Evolutionary conservation across 2,113 vertebrate species (phyloP).

Genomic region (Plestiodon gilberti): DNA sequence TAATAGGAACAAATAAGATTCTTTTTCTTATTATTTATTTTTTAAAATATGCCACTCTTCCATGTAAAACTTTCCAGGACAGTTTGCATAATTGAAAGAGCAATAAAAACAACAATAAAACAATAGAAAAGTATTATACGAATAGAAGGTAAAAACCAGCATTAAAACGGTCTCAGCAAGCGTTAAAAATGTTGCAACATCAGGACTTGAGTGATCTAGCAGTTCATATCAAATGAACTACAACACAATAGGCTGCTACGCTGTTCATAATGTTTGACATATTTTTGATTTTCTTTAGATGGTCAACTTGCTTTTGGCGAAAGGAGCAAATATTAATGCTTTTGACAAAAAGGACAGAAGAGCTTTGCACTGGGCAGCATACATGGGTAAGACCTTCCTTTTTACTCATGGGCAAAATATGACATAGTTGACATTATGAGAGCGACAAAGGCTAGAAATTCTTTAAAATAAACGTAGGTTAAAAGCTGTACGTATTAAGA

Average conservation of each 20-base stretch:
- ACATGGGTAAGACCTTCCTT: conserved; percentile 86
- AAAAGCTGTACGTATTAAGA: background rate
- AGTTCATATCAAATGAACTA: background rate
- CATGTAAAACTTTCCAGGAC: no score
- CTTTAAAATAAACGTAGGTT: background rate
- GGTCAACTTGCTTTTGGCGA: conserved; percentile 92
- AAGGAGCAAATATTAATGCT: conserved; percentile 97
- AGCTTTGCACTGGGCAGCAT: conserved; percentile 95
- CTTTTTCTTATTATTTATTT: no score
- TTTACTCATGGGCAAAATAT: background rate
- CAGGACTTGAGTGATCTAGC: background rate
- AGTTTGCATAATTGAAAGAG: no score
- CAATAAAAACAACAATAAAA: no score
- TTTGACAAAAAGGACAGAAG: conserved; percentile 98
- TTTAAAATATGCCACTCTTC: no score
- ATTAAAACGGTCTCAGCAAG: no score
- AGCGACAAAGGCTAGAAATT: background rate
- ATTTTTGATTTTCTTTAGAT: conserved; percentile 78
- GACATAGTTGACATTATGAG: background rate
- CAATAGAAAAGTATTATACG: no score
- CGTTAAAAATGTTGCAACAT: background rate
- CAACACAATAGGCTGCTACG: no score
- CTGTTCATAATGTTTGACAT: background rate
- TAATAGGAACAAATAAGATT: no score
- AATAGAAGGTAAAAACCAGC: no score